phyloP scores from a whole-genome alignment of 2,888 invertebrate genomes.

The Geophilus truncorum region DNA sequence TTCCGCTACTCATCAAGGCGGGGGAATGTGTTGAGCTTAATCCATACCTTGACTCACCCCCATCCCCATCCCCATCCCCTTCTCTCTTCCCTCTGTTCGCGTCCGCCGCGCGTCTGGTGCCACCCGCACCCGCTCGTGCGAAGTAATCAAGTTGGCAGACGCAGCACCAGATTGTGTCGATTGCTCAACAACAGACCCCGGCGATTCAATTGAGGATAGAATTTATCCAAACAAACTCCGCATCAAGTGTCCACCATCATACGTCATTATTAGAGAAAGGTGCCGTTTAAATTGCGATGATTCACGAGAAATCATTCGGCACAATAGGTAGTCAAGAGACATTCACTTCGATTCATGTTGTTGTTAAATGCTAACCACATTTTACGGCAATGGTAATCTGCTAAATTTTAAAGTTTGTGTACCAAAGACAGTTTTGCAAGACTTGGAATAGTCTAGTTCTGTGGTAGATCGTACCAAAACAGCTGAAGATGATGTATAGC shows the following conservation, averaged over 20 bases:
- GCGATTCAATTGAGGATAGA: conserved; percentile 13
- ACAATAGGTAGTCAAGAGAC: background rate
- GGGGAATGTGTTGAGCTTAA: conserved; percentile 2
- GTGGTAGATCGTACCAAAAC: no score
- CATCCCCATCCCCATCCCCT: no score
- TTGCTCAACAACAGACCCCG: conserved; percentile 20
- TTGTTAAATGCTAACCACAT: no score
- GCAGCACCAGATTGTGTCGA: conserved; percentile 12
- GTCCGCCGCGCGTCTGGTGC: conserved; percentile 11
- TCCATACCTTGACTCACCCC: background rate
- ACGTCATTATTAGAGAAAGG: background rate
- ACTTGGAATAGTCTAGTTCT: no score
- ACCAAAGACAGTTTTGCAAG: no score
- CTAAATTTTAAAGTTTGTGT: background rate
- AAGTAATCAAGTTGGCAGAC: conserved; percentile 23
- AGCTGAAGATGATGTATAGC: background rate
- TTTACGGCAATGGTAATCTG: no score
- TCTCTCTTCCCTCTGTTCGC: background rate
- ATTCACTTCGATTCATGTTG: background rate
- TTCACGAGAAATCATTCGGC: background rate
- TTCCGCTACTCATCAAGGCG: conserved; percentile 13
- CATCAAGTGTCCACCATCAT: conserved; percentile 5
- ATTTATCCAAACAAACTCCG: conserved; percentile 6
- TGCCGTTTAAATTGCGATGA: background rate
- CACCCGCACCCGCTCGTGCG: conserved; percentile 25